Evolutionary conservation across 2,888 invertebrate species (phyloP).

Genomic region (Cenopis cana): DNA sequence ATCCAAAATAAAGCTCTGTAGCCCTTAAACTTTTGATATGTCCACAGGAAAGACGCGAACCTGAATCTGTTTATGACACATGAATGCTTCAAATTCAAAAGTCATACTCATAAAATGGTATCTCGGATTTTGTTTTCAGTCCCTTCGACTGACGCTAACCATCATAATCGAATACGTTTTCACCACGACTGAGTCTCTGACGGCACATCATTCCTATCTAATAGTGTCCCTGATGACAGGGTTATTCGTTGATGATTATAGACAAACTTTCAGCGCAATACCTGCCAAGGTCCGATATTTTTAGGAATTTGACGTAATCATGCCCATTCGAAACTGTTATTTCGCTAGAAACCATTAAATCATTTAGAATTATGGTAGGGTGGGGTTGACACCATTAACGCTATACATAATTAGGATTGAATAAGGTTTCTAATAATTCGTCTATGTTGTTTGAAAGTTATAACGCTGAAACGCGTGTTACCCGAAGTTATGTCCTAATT

Average conservation of each 20-base stretch:
- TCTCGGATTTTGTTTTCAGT: not conserved
- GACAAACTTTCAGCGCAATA: slow-evolving; percentile 57
- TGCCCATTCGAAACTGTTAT: slow-evolving; percentile 49
- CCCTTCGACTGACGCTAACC: not conserved
- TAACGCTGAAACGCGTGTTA: not conserved
- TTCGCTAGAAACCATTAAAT: slow-evolving; percentile 5
- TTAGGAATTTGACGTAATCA: slow-evolving; percentile 63
- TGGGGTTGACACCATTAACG: not conserved
- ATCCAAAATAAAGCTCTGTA: too few species aligned
- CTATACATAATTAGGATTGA: not conserved
- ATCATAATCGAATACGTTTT: slow-evolving; percentile 44
- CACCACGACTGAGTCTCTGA: slow-evolving; percentile 52
- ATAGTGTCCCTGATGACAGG: slow-evolving; percentile 70
- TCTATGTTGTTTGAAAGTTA: not conserved
- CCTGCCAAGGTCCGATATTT: slow-evolving; percentile 56
- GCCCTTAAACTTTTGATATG: too few species aligned
- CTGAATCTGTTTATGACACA: too few species aligned
- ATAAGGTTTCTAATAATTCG: not conserved
- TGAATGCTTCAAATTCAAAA: too few species aligned
- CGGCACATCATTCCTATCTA: slow-evolving; percentile 59
- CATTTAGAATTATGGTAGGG: not conserved
- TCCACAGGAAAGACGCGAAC: too few species aligned
- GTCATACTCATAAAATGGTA: too few species aligned
- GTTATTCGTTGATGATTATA: slow-evolving; percentile 68
- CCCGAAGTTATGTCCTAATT: slow-evolving; percentile 14